phyloP scores from a whole-genome alignment of 2,797 vertebrate species.

The Amniataba percoides region DNA sequence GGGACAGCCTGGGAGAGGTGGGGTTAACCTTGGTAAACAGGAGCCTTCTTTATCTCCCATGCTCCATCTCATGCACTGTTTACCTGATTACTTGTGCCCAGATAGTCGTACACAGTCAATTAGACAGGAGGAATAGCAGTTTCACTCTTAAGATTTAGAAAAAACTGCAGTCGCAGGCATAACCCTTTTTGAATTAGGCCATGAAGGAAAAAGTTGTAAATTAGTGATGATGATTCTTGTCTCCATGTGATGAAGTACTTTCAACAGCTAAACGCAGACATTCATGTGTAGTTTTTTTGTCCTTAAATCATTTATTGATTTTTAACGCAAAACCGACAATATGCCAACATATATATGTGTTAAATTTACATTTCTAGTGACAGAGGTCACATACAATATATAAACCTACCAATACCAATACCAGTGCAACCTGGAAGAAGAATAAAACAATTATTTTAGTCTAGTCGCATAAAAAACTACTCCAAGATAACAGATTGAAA shows the following conservation, averaged over 20 bases:
- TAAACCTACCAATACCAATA: not conserved
- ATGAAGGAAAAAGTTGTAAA: not conserved
- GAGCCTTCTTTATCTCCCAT: slow-evolving; percentile 61
- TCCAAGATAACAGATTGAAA: not conserved
- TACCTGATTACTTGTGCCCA: slow-evolving; percentile 51
- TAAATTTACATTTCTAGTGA: too few species aligned
- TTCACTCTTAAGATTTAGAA: not conserved
- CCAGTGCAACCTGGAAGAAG: not conserved
- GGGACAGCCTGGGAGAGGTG: slow-evolving; percentile 47
- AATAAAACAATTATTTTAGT: not conserved
- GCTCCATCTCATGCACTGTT: slow-evolving; percentile 49
- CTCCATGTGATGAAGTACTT: not conserved
- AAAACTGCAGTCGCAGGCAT: not conserved
- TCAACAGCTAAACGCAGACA: not conserved
- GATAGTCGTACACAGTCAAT: slow-evolving; percentile 13
- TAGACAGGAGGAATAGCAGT: not conserved
- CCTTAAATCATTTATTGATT: too few species aligned
- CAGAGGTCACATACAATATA: too few species aligned
- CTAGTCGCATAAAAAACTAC: not conserved
- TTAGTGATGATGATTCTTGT: slow-evolving; percentile 3
- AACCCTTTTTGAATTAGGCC: not conserved
- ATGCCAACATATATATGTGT: too few species aligned
- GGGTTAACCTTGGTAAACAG: slow-evolving; percentile 69
- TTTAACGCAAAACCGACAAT: too few species aligned
- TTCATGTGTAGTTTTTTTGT: not conserved